Evolutionary conservation across 1,140 invertebrate species (phyloP).

Genomic region (Tetragnatha versicolor): DNA sequence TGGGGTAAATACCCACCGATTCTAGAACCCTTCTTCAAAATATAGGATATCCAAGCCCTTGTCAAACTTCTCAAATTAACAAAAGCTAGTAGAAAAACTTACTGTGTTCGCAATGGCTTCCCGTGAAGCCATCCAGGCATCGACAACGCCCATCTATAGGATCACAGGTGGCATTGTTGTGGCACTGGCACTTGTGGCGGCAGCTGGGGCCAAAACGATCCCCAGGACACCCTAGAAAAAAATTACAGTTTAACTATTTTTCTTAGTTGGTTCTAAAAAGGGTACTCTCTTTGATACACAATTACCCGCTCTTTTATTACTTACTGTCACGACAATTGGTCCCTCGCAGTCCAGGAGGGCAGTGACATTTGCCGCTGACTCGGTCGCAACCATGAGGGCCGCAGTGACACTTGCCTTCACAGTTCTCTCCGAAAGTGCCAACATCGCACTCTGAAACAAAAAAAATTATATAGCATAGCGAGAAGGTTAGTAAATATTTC

Average conservation of each 20-base stretch:
- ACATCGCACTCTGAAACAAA: constrained; percentile 60
- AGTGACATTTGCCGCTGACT: constrained; percentile 77
- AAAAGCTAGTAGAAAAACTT: neutral
- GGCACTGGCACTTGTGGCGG: constrained; percentile 84
- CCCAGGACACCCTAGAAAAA: constrained; percentile 70
- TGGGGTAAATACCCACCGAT: too few relatives aligned
- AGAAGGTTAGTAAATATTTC: neutral
- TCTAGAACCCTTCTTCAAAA: too few relatives aligned
- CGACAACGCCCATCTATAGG: constrained; percentile 77
- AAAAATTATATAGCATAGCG: neutral
- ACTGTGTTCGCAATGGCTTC: constrained; percentile 61
- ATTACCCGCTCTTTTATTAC: too few relatives aligned
- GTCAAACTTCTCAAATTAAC: neutral
- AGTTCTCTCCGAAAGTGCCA: constrained; percentile 78
- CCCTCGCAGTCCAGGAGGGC: constrained; percentile 66
- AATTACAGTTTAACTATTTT: neutral
- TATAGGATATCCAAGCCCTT: too few relatives aligned
- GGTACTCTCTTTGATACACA: too few relatives aligned
- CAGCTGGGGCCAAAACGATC: constrained; percentile 81
- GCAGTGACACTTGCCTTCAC: constrained; percentile 84
- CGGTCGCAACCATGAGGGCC: constrained; percentile 83
- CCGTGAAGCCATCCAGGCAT: constrained; percentile 81
- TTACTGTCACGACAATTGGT: constrained; percentile 71
- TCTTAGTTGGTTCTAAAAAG: too few relatives aligned
- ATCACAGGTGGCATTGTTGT: constrained; percentile 87